Percentiles rank a stretch among this genome's conserved stretches.
Evolutionary conservation across 2,113 vertebrate species (phyloP).

Genomic region (Triplophysa siluroides): DNA sequence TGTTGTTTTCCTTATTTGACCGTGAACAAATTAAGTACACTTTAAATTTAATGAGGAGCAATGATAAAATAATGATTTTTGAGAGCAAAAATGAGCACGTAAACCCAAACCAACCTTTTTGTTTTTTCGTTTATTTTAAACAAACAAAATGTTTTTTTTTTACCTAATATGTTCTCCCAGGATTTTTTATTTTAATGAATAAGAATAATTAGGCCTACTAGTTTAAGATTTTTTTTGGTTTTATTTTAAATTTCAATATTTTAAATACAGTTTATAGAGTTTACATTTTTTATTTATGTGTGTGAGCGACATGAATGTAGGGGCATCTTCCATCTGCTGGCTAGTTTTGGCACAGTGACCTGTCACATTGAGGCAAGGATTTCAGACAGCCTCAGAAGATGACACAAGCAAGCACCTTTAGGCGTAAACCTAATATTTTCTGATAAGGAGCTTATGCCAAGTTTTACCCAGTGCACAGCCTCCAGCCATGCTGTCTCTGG

Average conservation of each 20-base stretch:
- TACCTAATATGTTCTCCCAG: no score
- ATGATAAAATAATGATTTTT: constrained; percentile 22
- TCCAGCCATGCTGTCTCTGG: constrained; percentile 76
- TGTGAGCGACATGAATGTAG: constrained; percentile 33
- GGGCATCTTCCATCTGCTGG: constrained; percentile 62
- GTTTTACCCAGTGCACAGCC: constrained; percentile 78
- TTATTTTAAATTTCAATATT: not conserved
- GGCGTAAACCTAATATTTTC: constrained; percentile 82
- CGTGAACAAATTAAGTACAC: constrained; percentile 37
- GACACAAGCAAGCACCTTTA: constrained; percentile 82
- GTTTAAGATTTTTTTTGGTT: no score
- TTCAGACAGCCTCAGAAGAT: constrained; percentile 79
- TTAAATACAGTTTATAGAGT: not conserved
- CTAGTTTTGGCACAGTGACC: constrained; percentile 78
- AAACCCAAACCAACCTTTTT: not conserved
- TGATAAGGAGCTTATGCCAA: constrained; percentile 92
- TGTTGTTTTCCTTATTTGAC: constrained; percentile 43
- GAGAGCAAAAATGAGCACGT: not conserved
- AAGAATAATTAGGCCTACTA: no score
- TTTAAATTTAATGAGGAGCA: constrained; percentile 43
- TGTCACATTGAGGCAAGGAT: constrained; percentile 78
- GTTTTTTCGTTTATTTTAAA: constrained; percentile 19
- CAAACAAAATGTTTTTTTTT: constrained; percentile 6
- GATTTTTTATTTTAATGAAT: no score
- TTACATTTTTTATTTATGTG: not conserved